phyloP scores from a whole-genome alignment of 1,140 invertebrate species.

The Hypothenemus hampei region DNA sequence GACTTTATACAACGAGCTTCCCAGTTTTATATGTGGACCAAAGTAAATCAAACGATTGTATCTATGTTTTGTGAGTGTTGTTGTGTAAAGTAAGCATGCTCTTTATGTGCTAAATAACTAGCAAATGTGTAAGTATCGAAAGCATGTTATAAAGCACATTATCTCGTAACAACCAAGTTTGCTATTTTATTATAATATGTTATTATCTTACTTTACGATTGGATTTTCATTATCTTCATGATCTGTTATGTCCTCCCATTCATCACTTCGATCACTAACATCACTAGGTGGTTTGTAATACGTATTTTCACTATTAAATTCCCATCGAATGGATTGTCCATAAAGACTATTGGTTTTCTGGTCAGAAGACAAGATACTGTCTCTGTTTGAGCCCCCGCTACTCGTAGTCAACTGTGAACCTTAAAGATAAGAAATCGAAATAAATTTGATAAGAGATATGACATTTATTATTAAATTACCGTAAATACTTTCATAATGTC shows the following conservation, averaged over 20 bases:
- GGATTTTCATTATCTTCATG: constrained; percentile 45
- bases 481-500: constrained; percentile 39
- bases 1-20: no score
- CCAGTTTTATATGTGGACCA: no score
- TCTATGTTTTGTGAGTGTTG: no score
- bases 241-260: constrained; percentile 62
- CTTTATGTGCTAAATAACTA: no score
- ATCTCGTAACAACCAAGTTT: no score
- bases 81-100: no score
- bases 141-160: no score
- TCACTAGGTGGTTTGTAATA: constrained; percentile 41
- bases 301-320: constrained; percentile 45
- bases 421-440: not conserved
- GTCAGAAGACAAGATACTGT: constrained; percentile 54
- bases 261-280: constrained; percentile 51
- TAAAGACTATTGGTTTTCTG: constrained; percentile 64
- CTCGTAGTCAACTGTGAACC: constrained; percentile 25
- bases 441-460: not conserved
- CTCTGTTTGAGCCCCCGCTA: constrained; percentile 50
- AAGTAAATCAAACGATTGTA: no score
- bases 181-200: no score
- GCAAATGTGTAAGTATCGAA: no score
- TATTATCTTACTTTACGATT: no score
- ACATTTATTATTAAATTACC: constrained; percentile 4
- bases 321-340: constrained; percentile 51